phyloP scores from a whole-genome alignment of 1,140 invertebrate species.

The Papilio helenus region DNA sequence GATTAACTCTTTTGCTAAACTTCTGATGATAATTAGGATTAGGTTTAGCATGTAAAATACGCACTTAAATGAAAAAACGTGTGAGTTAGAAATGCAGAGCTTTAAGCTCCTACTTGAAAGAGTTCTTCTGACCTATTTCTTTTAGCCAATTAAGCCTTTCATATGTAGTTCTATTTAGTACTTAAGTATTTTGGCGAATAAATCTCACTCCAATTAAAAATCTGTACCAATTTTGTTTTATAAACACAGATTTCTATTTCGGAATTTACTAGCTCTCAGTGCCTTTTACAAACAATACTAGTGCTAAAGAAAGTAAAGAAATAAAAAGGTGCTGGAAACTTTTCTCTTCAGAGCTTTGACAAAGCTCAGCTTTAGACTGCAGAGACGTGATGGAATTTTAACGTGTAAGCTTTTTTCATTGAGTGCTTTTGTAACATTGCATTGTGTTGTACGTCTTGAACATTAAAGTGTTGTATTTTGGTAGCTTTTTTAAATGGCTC shows the following conservation, averaged over 20 bases:
- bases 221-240: background rate
- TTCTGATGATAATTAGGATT: too few relatives aligned
- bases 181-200: background rate
- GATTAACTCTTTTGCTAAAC: too few relatives aligned
- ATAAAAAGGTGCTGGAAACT: slow-evolving; percentile 20
- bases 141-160: background rate
- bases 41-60: too few relatives aligned
- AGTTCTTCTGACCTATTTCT: background rate
- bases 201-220: background rate
- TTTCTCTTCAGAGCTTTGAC: slow-evolving; percentile 24
- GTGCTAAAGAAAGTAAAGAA: slow-evolving; percentile 11
- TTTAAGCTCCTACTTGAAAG: background rate
- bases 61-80: background rate
- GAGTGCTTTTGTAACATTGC: slow-evolving; percentile 12
- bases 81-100: background rate
- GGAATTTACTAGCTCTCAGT: background rate
- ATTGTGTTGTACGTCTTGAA: background rate
- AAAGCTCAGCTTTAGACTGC: slow-evolving; percentile 11
- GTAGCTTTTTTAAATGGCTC: background rate
- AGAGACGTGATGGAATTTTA: slow-evolving; percentile 25
- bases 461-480: background rate
- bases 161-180: background rate
- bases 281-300: slow-evolving; percentile 16
- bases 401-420: slow-evolving; percentile 23
- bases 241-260: background rate